Conservation (phyloP, 2,888 invertebrate species). For the Lasioglossum zephyrum region DNA sequence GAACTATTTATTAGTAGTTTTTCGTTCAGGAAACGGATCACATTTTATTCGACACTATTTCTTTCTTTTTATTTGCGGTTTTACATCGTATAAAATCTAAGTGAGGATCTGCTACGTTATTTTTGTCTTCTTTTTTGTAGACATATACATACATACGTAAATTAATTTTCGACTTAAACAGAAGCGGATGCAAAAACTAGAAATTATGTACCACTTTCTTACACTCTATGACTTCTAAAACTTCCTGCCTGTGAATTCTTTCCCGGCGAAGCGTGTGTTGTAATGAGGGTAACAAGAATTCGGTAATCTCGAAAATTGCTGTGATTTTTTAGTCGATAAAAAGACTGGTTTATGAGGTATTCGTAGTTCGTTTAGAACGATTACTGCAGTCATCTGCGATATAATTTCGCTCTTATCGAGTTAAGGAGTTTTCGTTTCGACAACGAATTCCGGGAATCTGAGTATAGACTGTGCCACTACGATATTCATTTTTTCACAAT, state of each 20-base stretch:
- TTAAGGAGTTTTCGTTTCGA: slow-evolving; percentile 20
- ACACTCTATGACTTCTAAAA: not conserved
- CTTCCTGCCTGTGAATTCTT: slow-evolving; percentile 34
- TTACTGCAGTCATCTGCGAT: slow-evolving; percentile 29
- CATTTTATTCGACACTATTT: too few species aligned
- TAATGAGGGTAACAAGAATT: slow-evolving; percentile 42
- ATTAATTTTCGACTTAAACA: slow-evolving; percentile 11
- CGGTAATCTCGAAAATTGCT: slow-evolving; percentile 53
- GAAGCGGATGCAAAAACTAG: too few species aligned
- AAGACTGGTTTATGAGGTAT: slow-evolving; percentile 52
- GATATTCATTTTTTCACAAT: not conserved
- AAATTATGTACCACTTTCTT: not conserved
- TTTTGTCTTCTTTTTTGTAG: too few species aligned
- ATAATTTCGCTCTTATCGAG: slow-evolving; percentile 13
- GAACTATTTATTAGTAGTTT: not conserved
- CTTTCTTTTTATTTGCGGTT: too few species aligned
- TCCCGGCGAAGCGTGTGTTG: slow-evolving; percentile 35
- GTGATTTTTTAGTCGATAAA: slow-evolving; percentile 38
- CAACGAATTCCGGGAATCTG: slow-evolving; percentile 39
- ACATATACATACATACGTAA: not conserved
- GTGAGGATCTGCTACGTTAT: too few species aligned
- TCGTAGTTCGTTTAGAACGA: slow-evolving; percentile 44
- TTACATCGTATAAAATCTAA: too few species aligned
- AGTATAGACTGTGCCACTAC: not conserved
- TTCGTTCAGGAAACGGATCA: not conserved